Evolutionary conservation across 2,113 vertebrate species (phyloP).

Genomic region (Ctenomys sociabilis): DNA sequence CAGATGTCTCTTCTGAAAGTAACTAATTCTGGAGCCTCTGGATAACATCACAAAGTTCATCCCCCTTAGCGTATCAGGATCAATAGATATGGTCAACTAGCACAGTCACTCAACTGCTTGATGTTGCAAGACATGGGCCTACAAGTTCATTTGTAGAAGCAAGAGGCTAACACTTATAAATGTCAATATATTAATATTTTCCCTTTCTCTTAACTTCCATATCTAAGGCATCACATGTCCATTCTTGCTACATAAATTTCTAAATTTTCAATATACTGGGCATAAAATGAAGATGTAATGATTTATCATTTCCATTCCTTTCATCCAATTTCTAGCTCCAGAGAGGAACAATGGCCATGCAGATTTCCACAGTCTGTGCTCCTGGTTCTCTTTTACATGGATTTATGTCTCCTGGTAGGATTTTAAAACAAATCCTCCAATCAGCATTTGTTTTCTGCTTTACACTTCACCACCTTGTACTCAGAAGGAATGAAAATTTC

Average conservation of each 20-base stretch:
- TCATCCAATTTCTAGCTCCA: not conserved
- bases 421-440: slow-evolving; percentile 20
- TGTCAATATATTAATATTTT: slow-evolving; percentile 6
- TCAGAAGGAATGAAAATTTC: not conserved
- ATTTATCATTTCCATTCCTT: not conserved
- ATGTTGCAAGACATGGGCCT: not conserved
- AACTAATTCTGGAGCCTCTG: not conserved
- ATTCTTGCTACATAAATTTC: slow-evolving; percentile 43
- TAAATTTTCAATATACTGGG: not conserved
- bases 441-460: not conserved
- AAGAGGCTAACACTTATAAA: not conserved
- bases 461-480: not conserved
- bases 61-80: not conserved
- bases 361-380: not conserved
- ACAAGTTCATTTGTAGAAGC: not conserved
- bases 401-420: slow-evolving; percentile 9
- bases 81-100: not conserved
- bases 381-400: not conserved
- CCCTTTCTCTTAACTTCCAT: slow-evolving; percentile 1
- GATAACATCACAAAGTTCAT: not conserved
- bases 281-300: slow-evolving; percentile 11
- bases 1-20: not conserved
- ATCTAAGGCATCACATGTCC: not conserved
- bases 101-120: not conserved
- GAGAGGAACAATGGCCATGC: not conserved